These are phyloP conservation scores for Parauchenoglanis ngamensis DNA, from an alignment of 2,797 vertebrate species.

Conservation along the genomic window DNA sequence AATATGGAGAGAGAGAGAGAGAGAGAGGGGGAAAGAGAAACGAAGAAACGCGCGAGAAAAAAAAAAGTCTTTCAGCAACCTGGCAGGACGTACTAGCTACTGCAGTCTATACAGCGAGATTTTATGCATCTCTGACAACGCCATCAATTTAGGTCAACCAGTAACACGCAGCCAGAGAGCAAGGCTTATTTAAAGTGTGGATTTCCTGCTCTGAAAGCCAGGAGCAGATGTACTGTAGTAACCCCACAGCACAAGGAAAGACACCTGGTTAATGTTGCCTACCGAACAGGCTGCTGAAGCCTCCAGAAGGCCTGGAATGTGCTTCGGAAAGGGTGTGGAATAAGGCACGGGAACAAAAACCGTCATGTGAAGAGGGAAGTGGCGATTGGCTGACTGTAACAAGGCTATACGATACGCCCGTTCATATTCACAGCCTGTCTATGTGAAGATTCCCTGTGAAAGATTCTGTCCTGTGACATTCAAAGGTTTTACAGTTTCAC, in stretches of 20 bases:
- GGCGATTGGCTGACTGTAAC: background rate
- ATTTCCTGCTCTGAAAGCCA: constrained; percentile 53
- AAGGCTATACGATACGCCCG: background rate
- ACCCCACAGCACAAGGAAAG: constrained; percentile 58
- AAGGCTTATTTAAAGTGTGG: background rate
- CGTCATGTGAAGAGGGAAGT: no score
- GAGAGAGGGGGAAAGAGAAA: background rate
- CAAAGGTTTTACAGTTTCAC: no score
- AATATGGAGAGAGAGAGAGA: constrained; percentile 28
- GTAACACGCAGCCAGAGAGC: background rate
- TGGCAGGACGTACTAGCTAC: background rate
- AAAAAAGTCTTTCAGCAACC: background rate
- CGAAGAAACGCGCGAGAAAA: background rate
- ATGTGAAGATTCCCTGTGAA: background rate
- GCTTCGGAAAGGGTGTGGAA: background rate
- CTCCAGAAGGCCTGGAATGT: background rate
- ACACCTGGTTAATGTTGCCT: background rate
- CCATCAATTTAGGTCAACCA: constrained; percentile 5
- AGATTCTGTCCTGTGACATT: background rate
- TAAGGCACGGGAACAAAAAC: background rate
- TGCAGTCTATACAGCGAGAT: background rate
- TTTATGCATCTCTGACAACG: background rate
- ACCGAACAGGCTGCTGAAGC: background rate
- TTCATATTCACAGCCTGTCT: background rate
- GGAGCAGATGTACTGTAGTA: constrained; percentile 68